Percentiles rank a stretch among this genome's conserved stretches.
These are phyloP conservation scores for Zelostemma sp. DNA, from an alignment of 1,140 invertebrate genomes.

Conservation along the genomic window DNA sequence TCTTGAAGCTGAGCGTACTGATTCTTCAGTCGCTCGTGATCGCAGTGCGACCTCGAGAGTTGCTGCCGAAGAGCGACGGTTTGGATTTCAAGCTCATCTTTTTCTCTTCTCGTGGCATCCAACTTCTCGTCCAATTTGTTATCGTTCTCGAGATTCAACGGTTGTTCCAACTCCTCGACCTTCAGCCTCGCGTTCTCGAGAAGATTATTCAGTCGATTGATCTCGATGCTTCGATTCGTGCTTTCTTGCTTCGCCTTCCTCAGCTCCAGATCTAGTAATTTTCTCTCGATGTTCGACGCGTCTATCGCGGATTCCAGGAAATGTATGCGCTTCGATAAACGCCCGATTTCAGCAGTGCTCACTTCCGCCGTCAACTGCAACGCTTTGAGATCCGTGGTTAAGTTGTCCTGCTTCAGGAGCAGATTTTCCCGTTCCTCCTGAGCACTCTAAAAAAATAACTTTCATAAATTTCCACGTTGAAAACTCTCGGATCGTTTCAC, in stretches of 20 bases:
- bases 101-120: conserved; percentile 78
- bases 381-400: conserved; percentile 76
- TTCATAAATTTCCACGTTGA: too few relatives aligned
- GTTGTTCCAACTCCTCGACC: conserved; percentile 63
- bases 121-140: conserved; percentile 76
- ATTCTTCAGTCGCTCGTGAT: conserved; percentile 80
- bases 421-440: conserved; percentile 84
- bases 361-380: conserved; percentile 67
- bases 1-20: conserved; percentile 70
- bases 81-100: conserved; percentile 78
- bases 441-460: too few relatives aligned
- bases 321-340: conserved; percentile 76
- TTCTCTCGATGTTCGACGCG: conserved; percentile 78
- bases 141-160: conserved; percentile 61
- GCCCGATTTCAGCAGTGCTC: conserved; percentile 74
- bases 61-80: conserved; percentile 83
- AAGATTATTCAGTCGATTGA: conserved; percentile 80
- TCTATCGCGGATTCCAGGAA: conserved; percentile 80
- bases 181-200: conserved; percentile 83
- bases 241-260: conserved; percentile 75
- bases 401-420: conserved; percentile 84
- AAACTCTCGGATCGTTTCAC: conserved; percentile 55
- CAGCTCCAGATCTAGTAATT: conserved; percentile 79
- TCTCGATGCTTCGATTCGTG: conserved; percentile 77
- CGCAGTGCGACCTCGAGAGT: conserved; percentile 80